phyloP scores from a whole-genome alignment of 2,113 vertebrate genomes.

The Rhea pennata region DNA sequence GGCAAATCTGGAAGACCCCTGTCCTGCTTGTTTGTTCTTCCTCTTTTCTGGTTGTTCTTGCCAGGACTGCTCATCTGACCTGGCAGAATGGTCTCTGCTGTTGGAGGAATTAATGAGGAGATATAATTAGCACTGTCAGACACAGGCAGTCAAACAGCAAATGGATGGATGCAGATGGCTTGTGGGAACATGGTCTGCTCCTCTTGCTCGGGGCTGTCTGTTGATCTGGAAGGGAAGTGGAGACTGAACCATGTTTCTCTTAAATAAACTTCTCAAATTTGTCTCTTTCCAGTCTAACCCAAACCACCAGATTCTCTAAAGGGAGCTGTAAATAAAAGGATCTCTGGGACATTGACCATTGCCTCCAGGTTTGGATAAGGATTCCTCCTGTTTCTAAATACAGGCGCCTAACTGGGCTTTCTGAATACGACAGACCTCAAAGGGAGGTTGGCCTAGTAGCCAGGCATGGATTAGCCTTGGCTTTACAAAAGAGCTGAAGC shows the following conservation, averaged over 20 bases:
- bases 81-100: neutral
- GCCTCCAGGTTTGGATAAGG: neutral
- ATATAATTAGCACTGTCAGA: conserved; percentile 33
- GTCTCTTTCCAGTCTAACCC: neutral
- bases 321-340: neutral
- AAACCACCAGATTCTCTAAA: neutral
- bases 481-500: neutral
- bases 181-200: neutral
- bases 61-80: neutral
- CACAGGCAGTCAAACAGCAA: neutral
- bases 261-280: neutral
- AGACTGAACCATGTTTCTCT: neutral
- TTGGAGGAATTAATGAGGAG: neutral
- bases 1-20: neutral
- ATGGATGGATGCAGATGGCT: neutral
- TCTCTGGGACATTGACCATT: neutral
- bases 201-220: neutral
- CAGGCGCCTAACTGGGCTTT: neutral
- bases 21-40: neutral
- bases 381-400: neutral
- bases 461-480: neutral
- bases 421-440: neutral
- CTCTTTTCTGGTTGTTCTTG: neutral
- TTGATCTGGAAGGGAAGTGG: neutral
- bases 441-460: accelerated